Conservation (phyloP, 2,888 invertebrate species). For the Drosophila sordidula region DNA sequence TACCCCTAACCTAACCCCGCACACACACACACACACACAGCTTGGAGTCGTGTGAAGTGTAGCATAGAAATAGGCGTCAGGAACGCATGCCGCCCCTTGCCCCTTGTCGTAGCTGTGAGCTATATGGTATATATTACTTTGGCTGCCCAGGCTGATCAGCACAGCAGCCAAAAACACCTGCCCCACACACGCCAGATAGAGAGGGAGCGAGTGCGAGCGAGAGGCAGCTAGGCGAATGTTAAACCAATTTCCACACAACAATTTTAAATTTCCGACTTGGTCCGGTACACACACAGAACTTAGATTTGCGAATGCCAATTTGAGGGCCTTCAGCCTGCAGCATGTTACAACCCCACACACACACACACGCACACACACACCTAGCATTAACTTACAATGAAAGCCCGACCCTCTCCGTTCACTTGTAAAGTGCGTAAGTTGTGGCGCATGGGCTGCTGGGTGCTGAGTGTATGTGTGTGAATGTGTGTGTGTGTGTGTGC, state of each 20-base stretch:
- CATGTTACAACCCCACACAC: constrained; percentile 28
- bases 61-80: constrained; percentile 54
- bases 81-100: constrained; percentile 7
- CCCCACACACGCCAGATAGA: constrained; percentile 20
- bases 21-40: constrained; percentile 32
- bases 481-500: constrained; percentile 33
- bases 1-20: constrained; percentile 15
- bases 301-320: constrained; percentile 76
- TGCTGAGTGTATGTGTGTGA: not conserved
- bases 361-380: constrained; percentile 17
- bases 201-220: constrained; percentile 1
- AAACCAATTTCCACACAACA: constrained; percentile 74
- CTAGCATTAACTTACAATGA: constrained; percentile 69
- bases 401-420: constrained; percentile 35
- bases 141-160: constrained; percentile 52
- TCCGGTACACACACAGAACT: constrained; percentile 33
- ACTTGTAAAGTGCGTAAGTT: constrained; percentile 54
- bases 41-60: constrained; percentile 63
- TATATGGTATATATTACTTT: constrained; percentile 51
- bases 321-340: constrained; percentile 47
- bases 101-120: constrained; percentile 16
- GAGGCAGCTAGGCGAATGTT: constrained; percentile 39
- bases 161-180: constrained; percentile 57
- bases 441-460: constrained; percentile 19
- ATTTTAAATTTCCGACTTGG: constrained; percentile 73